These are phyloP conservation scores for Talpa occidentalis DNA, from an alignment of 2,113 vertebrate species.

Conservation along the genomic window DNA sequence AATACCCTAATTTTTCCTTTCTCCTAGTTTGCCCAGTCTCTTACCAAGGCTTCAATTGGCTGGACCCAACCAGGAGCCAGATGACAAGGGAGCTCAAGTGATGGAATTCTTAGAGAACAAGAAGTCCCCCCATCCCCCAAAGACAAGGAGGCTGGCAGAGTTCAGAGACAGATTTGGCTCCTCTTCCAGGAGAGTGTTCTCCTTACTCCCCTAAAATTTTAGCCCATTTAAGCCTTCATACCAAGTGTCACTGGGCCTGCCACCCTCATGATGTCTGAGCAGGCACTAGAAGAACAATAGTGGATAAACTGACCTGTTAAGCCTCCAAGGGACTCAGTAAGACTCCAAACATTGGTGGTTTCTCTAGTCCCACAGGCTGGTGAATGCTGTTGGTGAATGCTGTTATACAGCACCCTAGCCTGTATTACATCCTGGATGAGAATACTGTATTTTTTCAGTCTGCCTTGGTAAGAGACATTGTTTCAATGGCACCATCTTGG, in stretches of 20 bases:
- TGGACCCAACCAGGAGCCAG: background rate
- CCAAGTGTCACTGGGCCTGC: background rate
- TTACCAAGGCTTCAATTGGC: background rate
- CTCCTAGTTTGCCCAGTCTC: background rate
- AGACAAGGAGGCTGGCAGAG: background rate
- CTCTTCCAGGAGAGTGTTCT: background rate
- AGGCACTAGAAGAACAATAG: background rate
- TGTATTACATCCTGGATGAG: background rate
- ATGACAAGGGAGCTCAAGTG: background rate
- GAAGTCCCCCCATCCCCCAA: too few relatives aligned
- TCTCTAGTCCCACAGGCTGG: background rate
- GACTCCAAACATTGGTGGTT: background rate
- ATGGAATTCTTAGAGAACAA: background rate
- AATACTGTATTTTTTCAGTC: background rate
- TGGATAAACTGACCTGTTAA: background rate
- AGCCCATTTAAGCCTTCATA: background rate
- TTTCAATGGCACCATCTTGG: background rate
- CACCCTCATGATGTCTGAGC: background rate
- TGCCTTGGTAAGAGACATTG: background rate
- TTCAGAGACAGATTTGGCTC: background rate
- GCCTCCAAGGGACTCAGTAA: background rate
- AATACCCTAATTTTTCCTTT: background rate
- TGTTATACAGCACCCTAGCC: background rate
- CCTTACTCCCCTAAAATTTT: background rate
- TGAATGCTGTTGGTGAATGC: background rate